Evolutionary conservation across 2,888 invertebrate species (phyloP).

Genomic region (Himalopsyche japonica): DNA sequence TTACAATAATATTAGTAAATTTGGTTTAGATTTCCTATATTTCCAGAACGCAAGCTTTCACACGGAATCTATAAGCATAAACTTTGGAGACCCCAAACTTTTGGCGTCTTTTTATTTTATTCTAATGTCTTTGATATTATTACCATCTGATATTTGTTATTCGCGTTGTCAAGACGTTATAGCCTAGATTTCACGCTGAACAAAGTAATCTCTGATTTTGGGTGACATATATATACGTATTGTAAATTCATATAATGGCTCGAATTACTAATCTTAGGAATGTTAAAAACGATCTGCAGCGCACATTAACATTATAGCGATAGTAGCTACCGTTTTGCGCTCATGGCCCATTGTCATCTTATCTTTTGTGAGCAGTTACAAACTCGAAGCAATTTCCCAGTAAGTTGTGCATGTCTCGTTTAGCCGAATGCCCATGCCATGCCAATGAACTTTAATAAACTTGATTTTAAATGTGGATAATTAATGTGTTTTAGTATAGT

Average conservation of each 20-base stretch:
- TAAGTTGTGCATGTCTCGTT: constrained; percentile 1
- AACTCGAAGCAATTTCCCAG: background rate
- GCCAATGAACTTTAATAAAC: background rate
- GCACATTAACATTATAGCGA: background rate
- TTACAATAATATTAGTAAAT: too few species aligned
- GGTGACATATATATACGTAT: background rate
- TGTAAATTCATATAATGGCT: background rate
- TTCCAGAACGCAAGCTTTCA: too few species aligned
- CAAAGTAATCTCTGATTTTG: background rate
- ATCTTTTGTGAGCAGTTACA: background rate
- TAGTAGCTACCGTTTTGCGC: background rate
- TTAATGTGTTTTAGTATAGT: background rate
- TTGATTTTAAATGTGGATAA: background rate
- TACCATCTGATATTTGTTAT: background rate
- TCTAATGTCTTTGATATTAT: background rate
- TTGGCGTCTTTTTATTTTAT: background rate
- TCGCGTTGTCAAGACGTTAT: background rate
- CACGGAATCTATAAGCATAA: too few species aligned
- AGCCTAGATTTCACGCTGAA: background rate
- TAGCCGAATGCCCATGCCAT: background rate
- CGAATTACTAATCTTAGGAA: background rate
- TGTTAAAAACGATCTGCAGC: background rate
- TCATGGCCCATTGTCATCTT: background rate
- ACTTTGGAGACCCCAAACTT: background rate
- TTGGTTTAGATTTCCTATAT: too few species aligned